Conservation (phyloP, 1,140 invertebrate genomes). For the Sinella curviseta region DNA sequence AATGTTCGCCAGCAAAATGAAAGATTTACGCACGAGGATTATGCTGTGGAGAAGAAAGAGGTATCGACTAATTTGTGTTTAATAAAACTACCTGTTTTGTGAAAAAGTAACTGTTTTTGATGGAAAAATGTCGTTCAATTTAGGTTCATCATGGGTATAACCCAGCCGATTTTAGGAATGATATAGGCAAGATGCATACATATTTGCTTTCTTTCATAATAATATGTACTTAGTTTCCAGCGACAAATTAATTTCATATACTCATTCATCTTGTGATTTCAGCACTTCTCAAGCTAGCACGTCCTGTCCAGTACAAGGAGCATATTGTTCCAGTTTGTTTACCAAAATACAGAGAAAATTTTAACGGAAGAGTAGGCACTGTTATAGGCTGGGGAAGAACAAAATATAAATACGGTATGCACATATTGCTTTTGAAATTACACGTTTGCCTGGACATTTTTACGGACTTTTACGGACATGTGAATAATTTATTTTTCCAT, state of each 20-base stretch:
- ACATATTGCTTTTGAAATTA: background rate
- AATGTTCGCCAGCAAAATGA: conserved; percentile 82
- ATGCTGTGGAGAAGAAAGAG: conserved; percentile 80
- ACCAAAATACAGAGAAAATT: conserved; percentile 70
- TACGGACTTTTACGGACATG: background rate
- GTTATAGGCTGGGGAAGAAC: conserved; percentile 84
- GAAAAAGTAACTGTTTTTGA: too few species aligned
- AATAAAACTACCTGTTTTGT: background rate
- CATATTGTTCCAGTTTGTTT: conserved; percentile 85
- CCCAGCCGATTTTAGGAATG: conserved; percentile 83
- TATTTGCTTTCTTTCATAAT: background rate
- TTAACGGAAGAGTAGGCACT: conserved; percentile 79
- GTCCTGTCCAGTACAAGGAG: conserved; percentile 69
- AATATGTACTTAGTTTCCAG: background rate
- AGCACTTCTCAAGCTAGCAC: conserved; percentile 1
- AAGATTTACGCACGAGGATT: conserved; percentile 81
- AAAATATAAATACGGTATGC: conserved; percentile 59
- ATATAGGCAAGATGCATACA: conserved; percentile 68
- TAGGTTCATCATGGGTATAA: conserved; percentile 81
- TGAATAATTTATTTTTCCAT: background rate
- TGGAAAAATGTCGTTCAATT: too few species aligned
- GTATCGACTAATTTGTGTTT: conserved; percentile 55
- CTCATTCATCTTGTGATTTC: background rate
- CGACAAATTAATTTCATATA: background rate
- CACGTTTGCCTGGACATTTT: background rate